Percentiles rank a stretch among this genome's conserved stretches.
Evolutionary conservation across 2,797 vertebrate species (phyloP).

Genomic region (Erpetoichthys calabaricus): DNA sequence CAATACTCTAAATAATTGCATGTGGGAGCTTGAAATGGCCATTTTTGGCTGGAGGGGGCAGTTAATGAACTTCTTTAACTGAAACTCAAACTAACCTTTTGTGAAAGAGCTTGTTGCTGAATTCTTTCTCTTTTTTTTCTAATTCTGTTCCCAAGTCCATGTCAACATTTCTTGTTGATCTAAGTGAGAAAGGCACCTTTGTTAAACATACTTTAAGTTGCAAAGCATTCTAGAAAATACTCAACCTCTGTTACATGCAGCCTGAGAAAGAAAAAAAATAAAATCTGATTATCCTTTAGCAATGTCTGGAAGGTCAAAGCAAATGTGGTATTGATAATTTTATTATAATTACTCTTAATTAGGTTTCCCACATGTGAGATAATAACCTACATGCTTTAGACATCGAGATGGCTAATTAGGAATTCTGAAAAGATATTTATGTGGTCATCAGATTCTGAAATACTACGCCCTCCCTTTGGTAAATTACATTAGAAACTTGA

Average conservation of each 20-base stretch:
- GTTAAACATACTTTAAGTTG: no score
- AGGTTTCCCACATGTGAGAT: slow-evolving; percentile 55
- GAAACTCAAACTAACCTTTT: no score
- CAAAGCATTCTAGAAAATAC: no score
- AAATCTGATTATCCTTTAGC: slow-evolving; percentile 33
- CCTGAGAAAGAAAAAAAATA: slow-evolving; percentile 1
- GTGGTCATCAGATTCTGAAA: slow-evolving; percentile 38
- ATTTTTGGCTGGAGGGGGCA: slow-evolving; percentile 48
- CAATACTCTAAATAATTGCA: slow-evolving; percentile 66
- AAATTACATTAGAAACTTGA: slow-evolving; percentile 40
- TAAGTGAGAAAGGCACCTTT: no score
- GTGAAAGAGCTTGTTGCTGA: no score
- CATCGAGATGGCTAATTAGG: slow-evolving; percentile 71
- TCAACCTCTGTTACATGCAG: no score
- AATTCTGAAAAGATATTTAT: slow-evolving; percentile 63
- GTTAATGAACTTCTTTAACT: slow-evolving; percentile 34
- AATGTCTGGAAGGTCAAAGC: slow-evolving; percentile 69
- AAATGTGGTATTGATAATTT: slow-evolving; percentile 57
- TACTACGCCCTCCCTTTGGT: slow-evolving; percentile 15
- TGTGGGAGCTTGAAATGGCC: slow-evolving; percentile 63
- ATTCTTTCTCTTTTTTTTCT: no score
- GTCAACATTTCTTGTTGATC: no score
- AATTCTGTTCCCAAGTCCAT: no score
- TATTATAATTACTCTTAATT: slow-evolving; percentile 77
- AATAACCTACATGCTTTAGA: slow-evolving; percentile 60